A percentile compares a stretch with the other conserved stretches of the same genome.
phyloP scores from a whole-genome alignment of 2,113 vertebrate species.

The Globicephala melas region DNA sequence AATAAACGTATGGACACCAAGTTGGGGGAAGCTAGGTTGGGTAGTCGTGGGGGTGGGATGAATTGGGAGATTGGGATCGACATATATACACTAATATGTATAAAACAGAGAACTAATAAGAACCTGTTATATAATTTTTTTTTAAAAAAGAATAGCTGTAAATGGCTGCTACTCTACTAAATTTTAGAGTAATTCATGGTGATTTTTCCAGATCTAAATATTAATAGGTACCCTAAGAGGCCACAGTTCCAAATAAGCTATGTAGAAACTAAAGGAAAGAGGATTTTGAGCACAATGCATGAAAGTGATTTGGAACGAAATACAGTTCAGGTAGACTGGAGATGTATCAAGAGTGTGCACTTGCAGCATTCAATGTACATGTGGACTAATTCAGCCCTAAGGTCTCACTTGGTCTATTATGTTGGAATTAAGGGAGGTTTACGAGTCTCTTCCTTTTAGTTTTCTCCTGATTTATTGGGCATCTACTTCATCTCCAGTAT shows the following conservation, averaged over 20 bases:
- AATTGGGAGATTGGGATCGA: no score
- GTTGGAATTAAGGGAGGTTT: background rate
- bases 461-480: background rate
- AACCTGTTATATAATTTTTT: no score
- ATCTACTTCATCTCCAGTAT: background rate
- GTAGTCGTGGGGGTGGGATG: no score
- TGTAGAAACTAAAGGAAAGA: background rate
- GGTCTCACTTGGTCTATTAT: background rate
- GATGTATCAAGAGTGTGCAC: background rate
- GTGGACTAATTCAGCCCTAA: background rate
- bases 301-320: background rate
- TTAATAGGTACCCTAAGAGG: background rate
- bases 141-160: background rate
- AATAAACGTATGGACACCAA: no score
- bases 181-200: background rate
- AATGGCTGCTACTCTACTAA: background rate
- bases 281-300: background rate
- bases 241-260: background rate
- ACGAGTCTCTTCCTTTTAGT: background rate
- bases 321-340: background rate
- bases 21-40: no score
- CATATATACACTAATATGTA: no score
- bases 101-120: no score
- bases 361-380: background rate
- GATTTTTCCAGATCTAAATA: background rate